These are phyloP conservation scores for Grallaria varia DNA, from an alignment of 2,113 vertebrate genomes.

Conservation along the genomic window DNA sequence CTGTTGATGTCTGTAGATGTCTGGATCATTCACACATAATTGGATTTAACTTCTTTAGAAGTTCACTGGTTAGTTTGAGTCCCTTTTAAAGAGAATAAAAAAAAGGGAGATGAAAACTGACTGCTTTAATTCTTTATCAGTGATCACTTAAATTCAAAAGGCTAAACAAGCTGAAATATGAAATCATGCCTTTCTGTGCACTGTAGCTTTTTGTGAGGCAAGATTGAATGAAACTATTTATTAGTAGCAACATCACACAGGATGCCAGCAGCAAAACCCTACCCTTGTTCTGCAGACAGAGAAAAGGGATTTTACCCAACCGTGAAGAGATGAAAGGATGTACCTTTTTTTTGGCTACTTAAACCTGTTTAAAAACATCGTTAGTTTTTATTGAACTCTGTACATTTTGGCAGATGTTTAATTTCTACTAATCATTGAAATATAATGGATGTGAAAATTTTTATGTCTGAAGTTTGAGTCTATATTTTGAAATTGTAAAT, in stretches of 20 bases:
- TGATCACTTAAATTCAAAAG: constrained; percentile 26
- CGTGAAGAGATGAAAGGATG: constrained; percentile 26
- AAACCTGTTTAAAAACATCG: constrained; percentile 49
- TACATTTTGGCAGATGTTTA: constrained; percentile 66
- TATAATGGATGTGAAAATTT: constrained; percentile 71
- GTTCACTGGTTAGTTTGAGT: constrained; percentile 61
- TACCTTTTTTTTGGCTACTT: constrained; percentile 59
- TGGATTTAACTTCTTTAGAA: constrained; percentile 2
- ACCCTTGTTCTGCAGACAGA: constrained; percentile 1
- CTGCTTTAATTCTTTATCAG: constrained; percentile 1
- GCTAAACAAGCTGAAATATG: constrained; percentile 27
- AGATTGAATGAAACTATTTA: constrained; percentile 44
- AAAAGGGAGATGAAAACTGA: constrained; percentile 76
- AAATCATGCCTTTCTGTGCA: constrained; percentile 58
- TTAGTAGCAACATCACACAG: constrained; percentile 37
- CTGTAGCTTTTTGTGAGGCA: constrained; percentile 47
- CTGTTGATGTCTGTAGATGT: constrained; percentile 27
- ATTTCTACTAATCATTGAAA: constrained; percentile 69
- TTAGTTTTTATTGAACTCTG: constrained; percentile 62
- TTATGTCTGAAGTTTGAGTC: constrained; percentile 72
- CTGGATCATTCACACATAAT: background rate
- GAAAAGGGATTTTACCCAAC: background rate
- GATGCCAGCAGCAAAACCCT: constrained; percentile 37
- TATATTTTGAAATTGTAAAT: constrained; percentile 77
- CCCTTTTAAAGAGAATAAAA: constrained; percentile 53